Evolutionary conservation across 2,888 invertebrate species (phyloP).

Genomic region (Julus scandinavius): DNA sequence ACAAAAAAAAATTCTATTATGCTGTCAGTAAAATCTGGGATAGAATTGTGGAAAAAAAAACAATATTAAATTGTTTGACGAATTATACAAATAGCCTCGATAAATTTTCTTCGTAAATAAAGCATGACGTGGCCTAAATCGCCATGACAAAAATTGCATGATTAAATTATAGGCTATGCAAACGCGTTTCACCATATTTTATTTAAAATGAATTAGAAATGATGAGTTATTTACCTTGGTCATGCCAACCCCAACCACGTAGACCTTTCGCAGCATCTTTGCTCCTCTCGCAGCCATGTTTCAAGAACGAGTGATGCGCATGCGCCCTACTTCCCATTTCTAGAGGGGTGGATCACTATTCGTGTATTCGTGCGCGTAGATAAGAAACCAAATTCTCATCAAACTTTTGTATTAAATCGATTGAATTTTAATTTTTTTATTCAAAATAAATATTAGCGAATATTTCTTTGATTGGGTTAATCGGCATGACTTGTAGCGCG

Average conservation of each 20-base stretch:
- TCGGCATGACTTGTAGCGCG: neutral
- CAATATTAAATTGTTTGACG: neutral
- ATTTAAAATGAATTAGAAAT: neutral
- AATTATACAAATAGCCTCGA: neutral
- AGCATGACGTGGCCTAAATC: neutral
- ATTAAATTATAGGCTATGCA: neutral
- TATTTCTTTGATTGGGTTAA: neutral
- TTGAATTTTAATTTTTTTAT: neutral
- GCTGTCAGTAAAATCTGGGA: neutral
- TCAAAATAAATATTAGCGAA: neutral
- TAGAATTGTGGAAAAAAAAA: neutral
- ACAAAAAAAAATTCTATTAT: neutral
- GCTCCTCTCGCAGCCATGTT: conserved; percentile 51
- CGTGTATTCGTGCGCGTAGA: conserved; percentile 1
- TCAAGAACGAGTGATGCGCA: conserved; percentile 36
- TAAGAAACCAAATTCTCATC: neutral
- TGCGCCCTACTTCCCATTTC: conserved; percentile 14
- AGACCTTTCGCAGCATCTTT: conserved; percentile 71
- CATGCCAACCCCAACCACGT: conserved; percentile 96
- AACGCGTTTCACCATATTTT: neutral
- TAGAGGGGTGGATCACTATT: neutral
- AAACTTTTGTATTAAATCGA: conserved; percentile 1
- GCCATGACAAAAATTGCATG: neutral
- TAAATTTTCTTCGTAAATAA: neutral
- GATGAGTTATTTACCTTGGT: conserved; percentile 76